A percentile compares a stretch with the other conserved stretches of the same genome.
Conservation (phyloP, 2,113 vertebrate genomes). For the Neodon shergylaensis region DNA sequence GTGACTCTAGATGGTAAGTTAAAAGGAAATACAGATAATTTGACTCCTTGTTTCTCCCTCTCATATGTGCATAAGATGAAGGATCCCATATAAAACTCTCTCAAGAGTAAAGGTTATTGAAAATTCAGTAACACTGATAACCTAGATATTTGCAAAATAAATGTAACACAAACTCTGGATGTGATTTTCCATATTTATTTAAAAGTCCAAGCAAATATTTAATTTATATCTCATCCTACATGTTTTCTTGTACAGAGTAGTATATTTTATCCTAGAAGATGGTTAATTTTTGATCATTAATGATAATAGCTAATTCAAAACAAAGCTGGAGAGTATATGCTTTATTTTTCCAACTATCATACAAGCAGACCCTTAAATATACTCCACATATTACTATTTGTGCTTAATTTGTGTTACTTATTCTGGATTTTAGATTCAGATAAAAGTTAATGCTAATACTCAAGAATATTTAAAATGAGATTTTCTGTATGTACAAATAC, state of each 20-base stretch:
- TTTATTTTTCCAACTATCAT: background rate
- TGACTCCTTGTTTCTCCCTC: background rate
- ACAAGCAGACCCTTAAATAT: background rate
- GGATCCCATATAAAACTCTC: background rate
- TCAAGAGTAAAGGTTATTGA: background rate
- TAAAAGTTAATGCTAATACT: background rate
- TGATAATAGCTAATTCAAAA: conserved; percentile 18
- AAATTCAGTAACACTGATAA: background rate
- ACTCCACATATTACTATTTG: background rate
- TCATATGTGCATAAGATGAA: background rate
- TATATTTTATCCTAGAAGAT: background rate
- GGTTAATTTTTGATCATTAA: background rate
- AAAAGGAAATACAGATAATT: conserved; percentile 1
- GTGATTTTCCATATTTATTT: background rate
- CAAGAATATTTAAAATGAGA: background rate
- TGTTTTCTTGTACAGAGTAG: background rate
- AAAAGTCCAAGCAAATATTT: background rate
- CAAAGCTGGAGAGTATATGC: background rate
- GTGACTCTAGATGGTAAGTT: background rate
- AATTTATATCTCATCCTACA: background rate
- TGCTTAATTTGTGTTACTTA: background rate
- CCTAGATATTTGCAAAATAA: conserved; percentile 9
- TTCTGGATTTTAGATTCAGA: background rate
- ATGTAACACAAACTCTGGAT: background rate
- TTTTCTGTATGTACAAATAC: background rate